Conservation (phyloP, 64 coral and sea anemone genomes). For the Dendronephthya gigantea region DNA sequence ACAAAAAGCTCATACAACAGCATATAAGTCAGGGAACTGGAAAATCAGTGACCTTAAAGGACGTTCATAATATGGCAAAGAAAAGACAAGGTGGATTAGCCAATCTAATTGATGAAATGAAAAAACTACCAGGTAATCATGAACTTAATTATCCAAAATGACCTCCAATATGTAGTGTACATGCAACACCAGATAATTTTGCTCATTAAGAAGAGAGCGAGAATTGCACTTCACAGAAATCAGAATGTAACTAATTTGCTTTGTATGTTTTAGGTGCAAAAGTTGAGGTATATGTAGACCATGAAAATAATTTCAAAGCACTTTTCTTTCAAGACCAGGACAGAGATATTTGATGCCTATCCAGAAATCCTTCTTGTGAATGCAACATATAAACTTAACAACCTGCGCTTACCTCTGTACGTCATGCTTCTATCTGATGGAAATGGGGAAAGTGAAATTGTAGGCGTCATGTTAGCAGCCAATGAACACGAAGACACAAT, state of each 20-base stretch:
- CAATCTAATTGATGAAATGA: slow-evolving; percentile 28
- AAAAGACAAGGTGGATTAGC: slow-evolving; percentile 20
- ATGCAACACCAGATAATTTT: background rate
- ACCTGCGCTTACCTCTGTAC: slow-evolving; percentile 9
- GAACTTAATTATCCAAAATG: background rate
- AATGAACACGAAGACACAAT: slow-evolving; percentile 42
- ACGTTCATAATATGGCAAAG: slow-evolving; percentile 31
- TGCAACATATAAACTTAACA: slow-evolving; percentile 18
- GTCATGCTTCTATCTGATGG: slow-evolving; percentile 25
- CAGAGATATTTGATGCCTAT: slow-evolving; percentile 2
- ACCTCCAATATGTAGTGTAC: background rate
- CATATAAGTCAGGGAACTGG: slow-evolving; percentile 21
- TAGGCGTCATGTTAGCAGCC: slow-evolving; percentile 33
- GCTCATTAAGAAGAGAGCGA: background rate
- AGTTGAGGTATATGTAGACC: background rate
- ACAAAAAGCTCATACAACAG: slow-evolving; percentile 32
- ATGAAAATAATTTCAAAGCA: slow-evolving; percentile 14
- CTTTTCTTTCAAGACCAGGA: slow-evolving; percentile 11
- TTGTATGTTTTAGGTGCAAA: background rate
- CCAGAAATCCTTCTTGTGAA: slow-evolving; percentile 9
- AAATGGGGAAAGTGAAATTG: slow-evolving; percentile 42
- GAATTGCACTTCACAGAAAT: background rate
- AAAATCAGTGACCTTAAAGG: slow-evolving; percentile 18
- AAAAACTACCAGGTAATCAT: slow-evolving; percentile 11
- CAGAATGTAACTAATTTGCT: background rate